Percentiles rank a stretch among this genome's conserved stretches.
phyloP scores from a whole-genome alignment of 1,140 invertebrate genomes.

The Drosophila grimshawi region DNA sequence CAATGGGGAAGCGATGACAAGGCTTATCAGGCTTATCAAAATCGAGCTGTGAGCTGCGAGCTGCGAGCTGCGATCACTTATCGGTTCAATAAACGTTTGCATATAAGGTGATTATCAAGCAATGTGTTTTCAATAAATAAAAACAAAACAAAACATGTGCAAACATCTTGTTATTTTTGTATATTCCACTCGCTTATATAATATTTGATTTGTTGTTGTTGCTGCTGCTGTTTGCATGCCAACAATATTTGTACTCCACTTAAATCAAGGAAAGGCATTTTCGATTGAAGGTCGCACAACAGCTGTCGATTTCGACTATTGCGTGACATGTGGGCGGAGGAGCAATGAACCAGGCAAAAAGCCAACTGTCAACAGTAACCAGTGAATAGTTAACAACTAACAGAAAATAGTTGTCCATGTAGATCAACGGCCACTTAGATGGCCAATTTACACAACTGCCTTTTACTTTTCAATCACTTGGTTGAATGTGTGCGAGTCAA shows the following conservation, averaged over 20 bases:
- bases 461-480: slow-evolving; percentile 69
- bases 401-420: slow-evolving; percentile 4
- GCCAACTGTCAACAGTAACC: neutral
- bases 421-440: slow-evolving; percentile 31
- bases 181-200: slow-evolving; percentile 30
- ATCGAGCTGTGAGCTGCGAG: neutral
- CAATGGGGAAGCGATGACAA: neutral
- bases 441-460: slow-evolving; percentile 58
- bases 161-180: slow-evolving; percentile 19
- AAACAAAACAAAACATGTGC: slow-evolving; percentile 26
- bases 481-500: slow-evolving; percentile 30
- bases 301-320: slow-evolving; percentile 39
- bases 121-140: slow-evolving; percentile 17
- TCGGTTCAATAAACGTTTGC: slow-evolving; percentile 60
- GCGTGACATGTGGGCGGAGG: slow-evolving; percentile 40
- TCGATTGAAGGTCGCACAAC: slow-evolving; percentile 57
- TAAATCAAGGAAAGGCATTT: slow-evolving; percentile 52
- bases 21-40: slow-evolving; percentile 40
- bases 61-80: slow-evolving; percentile 18
- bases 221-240: slow-evolving; percentile 15
- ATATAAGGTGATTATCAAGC: slow-evolving; percentile 50
- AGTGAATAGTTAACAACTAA: neutral
- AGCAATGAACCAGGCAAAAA: slow-evolving; percentile 53
- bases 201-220: slow-evolving; percentile 48
- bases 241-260: slow-evolving; percentile 58